Conservation (phyloP, 2,888 invertebrate species). For the Hemaris fuciformis region DNA sequence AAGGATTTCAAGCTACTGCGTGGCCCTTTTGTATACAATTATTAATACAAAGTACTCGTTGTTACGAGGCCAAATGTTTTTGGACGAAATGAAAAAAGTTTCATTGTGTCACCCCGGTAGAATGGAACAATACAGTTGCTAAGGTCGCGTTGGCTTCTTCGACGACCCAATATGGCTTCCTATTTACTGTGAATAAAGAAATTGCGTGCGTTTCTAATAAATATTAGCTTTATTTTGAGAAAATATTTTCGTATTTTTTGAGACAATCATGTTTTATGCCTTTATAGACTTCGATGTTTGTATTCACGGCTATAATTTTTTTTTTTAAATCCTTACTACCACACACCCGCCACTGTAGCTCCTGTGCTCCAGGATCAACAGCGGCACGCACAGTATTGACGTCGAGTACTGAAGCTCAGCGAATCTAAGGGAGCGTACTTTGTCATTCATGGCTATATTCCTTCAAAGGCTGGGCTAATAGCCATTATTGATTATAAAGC, state of each 20-base stretch:
- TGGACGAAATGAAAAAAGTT: slow-evolving; percentile 63
- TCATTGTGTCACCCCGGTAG: slow-evolving; percentile 42
- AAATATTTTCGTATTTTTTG: not conserved
- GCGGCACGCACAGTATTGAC: too few species aligned
- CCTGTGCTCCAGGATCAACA: too few species aligned
- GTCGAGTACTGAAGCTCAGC: too few species aligned
- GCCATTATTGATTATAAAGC: too few species aligned
- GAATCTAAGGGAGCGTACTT: too few species aligned
- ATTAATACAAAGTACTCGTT: slow-evolving; percentile 13
- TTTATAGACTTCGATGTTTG: too few species aligned
- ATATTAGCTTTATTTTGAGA: not conserved
- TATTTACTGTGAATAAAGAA: not conserved
- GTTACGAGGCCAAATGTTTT: slow-evolving; percentile 30
- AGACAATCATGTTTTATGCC: too few species aligned
- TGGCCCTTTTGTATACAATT: slow-evolving; percentile 6
- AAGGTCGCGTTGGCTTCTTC: not conserved
- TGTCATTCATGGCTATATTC: too few species aligned
- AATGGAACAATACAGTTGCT: slow-evolving; percentile 43
- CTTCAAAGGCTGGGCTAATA: too few species aligned
- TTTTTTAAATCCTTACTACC: too few species aligned
- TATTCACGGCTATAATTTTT: too few species aligned
- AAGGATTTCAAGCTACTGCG: slow-evolving; percentile 1
- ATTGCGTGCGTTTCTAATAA: not conserved
- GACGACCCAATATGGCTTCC: not conserved
- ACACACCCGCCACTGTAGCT: too few species aligned